A percentile compares a stretch with the other conserved stretches of the same genome.
Conservation (phyloP, 2,113 vertebrate species). For the Hypocryptadius cinnamomeus region DNA sequence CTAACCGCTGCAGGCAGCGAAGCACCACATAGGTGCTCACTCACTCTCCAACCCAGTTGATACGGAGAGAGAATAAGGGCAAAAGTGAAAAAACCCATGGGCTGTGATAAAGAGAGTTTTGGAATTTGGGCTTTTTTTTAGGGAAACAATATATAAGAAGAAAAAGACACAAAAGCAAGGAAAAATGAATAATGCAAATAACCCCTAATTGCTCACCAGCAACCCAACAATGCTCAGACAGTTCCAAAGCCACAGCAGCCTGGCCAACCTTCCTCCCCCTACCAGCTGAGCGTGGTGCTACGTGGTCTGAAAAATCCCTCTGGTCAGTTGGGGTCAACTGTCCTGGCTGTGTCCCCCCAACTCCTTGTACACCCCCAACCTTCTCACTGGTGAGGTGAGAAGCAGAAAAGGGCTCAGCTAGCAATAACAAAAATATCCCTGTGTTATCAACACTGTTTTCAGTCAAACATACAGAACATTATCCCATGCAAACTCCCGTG, state of each 20-base stretch:
- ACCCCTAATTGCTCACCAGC: accelerated
- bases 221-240: neutral
- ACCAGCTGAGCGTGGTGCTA: too few species aligned
- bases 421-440: neutral
- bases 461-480: neutral
- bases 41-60: neutral
- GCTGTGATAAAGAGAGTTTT: neutral
- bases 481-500: accelerated
- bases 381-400: neutral
- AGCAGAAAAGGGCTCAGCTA: neutral
- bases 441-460: neutral
- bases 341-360: neutral
- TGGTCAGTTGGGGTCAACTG: neutral
- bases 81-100: neutral
- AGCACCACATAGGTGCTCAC: neutral
- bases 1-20: accelerated
- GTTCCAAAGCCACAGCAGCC: neutral
- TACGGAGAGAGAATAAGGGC: neutral
- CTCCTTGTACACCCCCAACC: neutral
- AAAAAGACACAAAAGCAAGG: neutral
- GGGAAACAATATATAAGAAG: neutral
- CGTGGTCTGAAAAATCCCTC: accelerated
- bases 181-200: neutral
- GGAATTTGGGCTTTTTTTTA: neutral
- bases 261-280: neutral